These are phyloP conservation scores for Xiphias gladius DNA, from an alignment of 2,113 vertebrate species.

Conservation along the genomic window DNA sequence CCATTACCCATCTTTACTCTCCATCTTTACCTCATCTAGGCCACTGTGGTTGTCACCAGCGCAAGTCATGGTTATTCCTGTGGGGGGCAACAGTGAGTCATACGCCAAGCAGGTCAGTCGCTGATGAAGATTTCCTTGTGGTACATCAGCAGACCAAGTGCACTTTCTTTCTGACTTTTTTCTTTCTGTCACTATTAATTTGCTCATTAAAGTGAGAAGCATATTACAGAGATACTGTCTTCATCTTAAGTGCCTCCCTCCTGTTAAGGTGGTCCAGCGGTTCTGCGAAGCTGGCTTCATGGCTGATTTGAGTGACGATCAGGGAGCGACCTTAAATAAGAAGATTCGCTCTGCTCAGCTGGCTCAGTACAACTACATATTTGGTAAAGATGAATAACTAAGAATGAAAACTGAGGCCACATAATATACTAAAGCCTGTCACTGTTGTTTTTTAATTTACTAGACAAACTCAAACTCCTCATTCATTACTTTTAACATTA, in stretches of 20 bases:
- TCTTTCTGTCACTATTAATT: slow-evolving; percentile 10
- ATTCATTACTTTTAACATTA: not conserved
- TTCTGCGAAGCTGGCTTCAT: slow-evolving; percentile 86
- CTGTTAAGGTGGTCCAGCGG: slow-evolving; percentile 83
- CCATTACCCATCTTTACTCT: not conserved
- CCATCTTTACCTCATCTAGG: slow-evolving; percentile 74
- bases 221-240: slow-evolving; percentile 36
- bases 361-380: slow-evolving; percentile 92
- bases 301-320: slow-evolving; percentile 83
- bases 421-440: not conserved
- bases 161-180: not conserved
- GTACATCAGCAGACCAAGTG: not conserved
- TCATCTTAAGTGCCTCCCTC: not conserved
- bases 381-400: slow-evolving; percentile 83
- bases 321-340: slow-evolving; percentile 87
- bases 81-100: slow-evolving; percentile 83
- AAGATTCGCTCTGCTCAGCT: slow-evolving; percentile 92
- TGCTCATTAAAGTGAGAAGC: not conserved
- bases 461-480: not conserved
- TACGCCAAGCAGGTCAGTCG: slow-evolving; percentile 88
- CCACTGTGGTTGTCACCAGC: slow-evolving; percentile 92
- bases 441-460: not conserved
- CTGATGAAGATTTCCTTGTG: not conserved
- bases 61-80: slow-evolving; percentile 90
- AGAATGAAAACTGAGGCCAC: not conserved